Evolutionary conservation across 2,113 vertebrate species (phyloP).

Genomic region (Xyrauchen texanus): DNA sequence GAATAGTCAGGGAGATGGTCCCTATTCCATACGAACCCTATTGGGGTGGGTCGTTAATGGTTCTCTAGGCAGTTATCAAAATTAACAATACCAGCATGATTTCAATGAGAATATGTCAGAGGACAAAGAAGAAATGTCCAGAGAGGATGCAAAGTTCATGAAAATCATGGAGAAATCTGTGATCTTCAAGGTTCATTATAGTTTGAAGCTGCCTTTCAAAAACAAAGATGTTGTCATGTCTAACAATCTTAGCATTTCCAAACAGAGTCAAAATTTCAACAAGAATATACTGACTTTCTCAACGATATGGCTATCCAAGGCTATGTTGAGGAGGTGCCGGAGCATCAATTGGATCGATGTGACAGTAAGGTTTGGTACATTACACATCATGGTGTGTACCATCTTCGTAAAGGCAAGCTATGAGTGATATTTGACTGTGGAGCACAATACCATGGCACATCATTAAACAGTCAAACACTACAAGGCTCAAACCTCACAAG

Average conservation of each 20-base stretch:
- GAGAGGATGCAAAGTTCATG: constrained; percentile 23
- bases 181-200: no score
- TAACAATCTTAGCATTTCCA: no score
- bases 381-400: constrained; percentile 29
- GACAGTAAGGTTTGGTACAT: constrained; percentile 37
- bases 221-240: background rate
- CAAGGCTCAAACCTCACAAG: constrained; percentile 20
- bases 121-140: constrained; percentile 22
- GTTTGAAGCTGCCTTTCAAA: background rate
- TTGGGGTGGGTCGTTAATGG: no score
- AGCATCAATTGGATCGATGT: background rate
- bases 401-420: constrained; percentile 14
- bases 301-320: background rate
- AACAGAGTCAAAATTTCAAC: background rate
- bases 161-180: background rate
- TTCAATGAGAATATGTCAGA: constrained; percentile 18
- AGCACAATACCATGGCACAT: constrained; percentile 8
- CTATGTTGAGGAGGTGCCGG: constrained; percentile 15
- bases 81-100: constrained; percentile 5
- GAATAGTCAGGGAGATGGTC: no score
- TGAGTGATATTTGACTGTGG: constrained; percentile 22
- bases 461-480: constrained; percentile 14
- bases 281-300: constrained; percentile 9
- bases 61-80: background rate
- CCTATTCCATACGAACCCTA: no score